These are phyloP conservation scores for Gandaritis pyraliata DNA, from an alignment of 2,888 invertebrate genomes.

Conservation along the genomic window DNA sequence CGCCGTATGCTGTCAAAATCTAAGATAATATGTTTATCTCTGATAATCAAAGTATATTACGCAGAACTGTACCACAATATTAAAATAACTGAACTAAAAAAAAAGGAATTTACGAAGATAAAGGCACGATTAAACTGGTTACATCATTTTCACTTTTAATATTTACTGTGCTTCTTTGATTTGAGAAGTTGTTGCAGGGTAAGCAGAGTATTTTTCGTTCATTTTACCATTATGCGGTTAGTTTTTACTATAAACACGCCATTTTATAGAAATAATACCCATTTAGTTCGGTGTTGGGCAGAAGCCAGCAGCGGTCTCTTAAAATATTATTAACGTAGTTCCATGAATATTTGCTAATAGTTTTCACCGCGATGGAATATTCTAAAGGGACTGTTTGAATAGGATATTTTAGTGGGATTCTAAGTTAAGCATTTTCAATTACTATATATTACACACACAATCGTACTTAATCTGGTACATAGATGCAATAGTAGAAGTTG, in stretches of 20 bases:
- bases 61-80: no score
- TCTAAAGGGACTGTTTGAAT: conserved; percentile 12
- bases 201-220: no score
- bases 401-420: conserved; percentile 6
- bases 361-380: conserved; percentile 24
- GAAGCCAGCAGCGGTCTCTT: conserved; percentile 34
- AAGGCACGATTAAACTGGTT: no score
- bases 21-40: no score
- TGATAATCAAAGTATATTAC: neutral
- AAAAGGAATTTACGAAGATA: no score
- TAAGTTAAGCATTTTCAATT: neutral
- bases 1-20: neutral
- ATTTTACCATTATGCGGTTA: conserved; percentile 6
- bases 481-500: no score
- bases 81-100: no score
- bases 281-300: conserved; percentile 31
- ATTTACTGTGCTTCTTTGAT: no score
- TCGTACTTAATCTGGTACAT: no score
- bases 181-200: no score
- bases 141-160: no score
- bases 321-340: conserved; percentile 34
- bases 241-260: conserved; percentile 11
- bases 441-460: no score
- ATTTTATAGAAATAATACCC: conserved; percentile 21
- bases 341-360: conserved; percentile 39